Conservation (phyloP, 2,888 invertebrate genomes). For the Polietes domitor region DNA sequence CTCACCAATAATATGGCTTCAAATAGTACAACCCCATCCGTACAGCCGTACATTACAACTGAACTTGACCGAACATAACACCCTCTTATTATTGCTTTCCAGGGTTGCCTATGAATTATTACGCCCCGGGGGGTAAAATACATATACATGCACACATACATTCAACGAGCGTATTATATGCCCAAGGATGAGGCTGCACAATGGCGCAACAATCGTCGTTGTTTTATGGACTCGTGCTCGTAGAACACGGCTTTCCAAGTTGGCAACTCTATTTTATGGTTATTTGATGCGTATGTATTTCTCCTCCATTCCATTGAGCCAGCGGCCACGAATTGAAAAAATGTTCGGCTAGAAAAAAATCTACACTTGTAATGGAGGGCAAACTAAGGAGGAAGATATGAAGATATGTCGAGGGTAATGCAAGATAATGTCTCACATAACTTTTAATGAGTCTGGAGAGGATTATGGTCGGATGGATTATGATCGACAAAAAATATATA, state of each 20-base stretch:
- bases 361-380: not conserved
- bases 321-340: conserved; percentile 27
- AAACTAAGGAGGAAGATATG: not conserved
- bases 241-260: not conserved
- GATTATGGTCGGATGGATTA: conserved; percentile 14
- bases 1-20: no score
- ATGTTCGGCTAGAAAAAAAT: not conserved
- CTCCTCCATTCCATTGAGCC: not conserved
- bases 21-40: no score
- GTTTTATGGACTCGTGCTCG: not conserved
- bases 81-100: not conserved
- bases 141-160: not conserved
- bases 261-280: conserved; percentile 39
- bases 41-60: not conserved
- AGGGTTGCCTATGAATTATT: conserved; percentile 13
- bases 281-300: conserved; percentile 40
- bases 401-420: conserved; percentile 3
- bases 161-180: not conserved
- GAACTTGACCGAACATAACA: not conserved
- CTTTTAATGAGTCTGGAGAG: conserved; percentile 30
- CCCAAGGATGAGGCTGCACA: not conserved
- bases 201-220: not conserved
- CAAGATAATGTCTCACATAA: conserved; percentile 12
- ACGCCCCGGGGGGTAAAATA: not conserved
- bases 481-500: not conserved